phyloP scores from a whole-genome alignment of 2,888 invertebrate genomes.

The Dendrolimus houi region DNA sequence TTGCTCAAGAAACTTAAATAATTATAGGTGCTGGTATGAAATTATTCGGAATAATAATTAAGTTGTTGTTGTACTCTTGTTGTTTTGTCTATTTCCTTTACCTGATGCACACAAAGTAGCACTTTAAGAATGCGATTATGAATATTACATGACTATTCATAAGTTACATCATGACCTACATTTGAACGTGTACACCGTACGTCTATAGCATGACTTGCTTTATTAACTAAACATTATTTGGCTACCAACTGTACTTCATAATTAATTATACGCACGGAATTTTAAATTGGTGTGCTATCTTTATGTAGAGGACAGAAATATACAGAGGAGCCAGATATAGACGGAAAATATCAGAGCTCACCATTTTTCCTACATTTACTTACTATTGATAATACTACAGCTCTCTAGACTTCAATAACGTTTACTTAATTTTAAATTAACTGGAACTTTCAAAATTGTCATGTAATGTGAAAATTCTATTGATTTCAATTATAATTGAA shows the following conservation, averaged over 20 bases:
- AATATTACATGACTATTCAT: constrained; percentile 46
- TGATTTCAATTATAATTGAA: too few relatives aligned
- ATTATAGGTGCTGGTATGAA: neutral
- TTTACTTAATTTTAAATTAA: too few relatives aligned
- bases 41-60: neutral
- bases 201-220: constrained; percentile 45
- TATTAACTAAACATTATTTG: constrained; percentile 28
- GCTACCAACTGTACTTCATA: constrained; percentile 22
- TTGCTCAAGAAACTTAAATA: constrained; percentile 1
- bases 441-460: too few relatives aligned
- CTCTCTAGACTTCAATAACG: too few relatives aligned
- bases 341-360: too few relatives aligned
- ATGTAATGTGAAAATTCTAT: too few relatives aligned
- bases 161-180: constrained; percentile 58
- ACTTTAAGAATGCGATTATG: constrained; percentile 45
- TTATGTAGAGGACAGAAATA: too few relatives aligned
- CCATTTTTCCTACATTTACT: too few relatives aligned
- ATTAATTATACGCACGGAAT: constrained; percentile 22
- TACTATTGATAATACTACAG: too few relatives aligned
- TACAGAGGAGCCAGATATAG: too few relatives aligned
- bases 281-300: neutral
- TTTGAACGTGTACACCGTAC: constrained; percentile 32
- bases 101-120: neutral
- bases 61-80: neutral
- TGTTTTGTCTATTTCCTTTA: neutral